These are phyloP conservation scores for Laticauda colubrina DNA, from an alignment of 2,113 vertebrate species.

Conservation along the genomic window DNA sequence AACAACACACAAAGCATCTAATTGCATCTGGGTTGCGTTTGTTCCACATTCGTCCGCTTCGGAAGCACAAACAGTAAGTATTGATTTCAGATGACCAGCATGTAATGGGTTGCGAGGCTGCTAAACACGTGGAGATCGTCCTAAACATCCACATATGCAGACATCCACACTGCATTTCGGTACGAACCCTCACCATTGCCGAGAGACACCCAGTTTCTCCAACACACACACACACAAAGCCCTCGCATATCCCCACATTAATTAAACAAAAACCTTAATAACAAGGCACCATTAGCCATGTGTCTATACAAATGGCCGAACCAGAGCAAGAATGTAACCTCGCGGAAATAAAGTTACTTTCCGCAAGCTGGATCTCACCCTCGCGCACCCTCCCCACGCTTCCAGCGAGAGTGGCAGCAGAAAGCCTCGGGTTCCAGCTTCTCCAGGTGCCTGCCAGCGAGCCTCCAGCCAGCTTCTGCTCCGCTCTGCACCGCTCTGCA, in stretches of 20 bases:
- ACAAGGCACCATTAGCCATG: slow-evolving; percentile 83
- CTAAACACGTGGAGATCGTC: slow-evolving; percentile 63
- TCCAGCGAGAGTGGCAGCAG: neutral
- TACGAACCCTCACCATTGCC: neutral
- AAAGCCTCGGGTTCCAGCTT: neutral
- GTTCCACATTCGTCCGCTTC: slow-evolving; percentile 1
- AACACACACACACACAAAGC: neutral
- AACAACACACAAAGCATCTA: neutral
- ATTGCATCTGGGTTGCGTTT: neutral
- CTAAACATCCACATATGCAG: slow-evolving; percentile 27
- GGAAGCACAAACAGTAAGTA: slow-evolving; percentile 39
- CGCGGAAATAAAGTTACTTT: slow-evolving; percentile 76
- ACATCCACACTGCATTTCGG: slow-evolving; percentile 31
- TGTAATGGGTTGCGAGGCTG: slow-evolving; percentile 55
- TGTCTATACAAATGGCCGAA: slow-evolving; percentile 77
- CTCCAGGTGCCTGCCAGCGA: slow-evolving; percentile 58
- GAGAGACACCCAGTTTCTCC: neutral
- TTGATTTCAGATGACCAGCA: slow-evolving; percentile 64
- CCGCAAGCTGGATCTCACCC: slow-evolving; percentile 59
- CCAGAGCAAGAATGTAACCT: slow-evolving; percentile 66
- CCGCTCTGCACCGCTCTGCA: too few species aligned
- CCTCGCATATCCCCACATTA: slow-evolving; percentile 49
- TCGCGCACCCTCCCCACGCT: slow-evolving; percentile 50
- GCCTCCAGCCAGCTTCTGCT: slow-evolving; percentile 20
- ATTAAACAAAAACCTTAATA: slow-evolving; percentile 74